A percentile compares a stretch with the other conserved stretches of the same genome.
Evolutionary conservation across 2,797 vertebrate species (phyloP).

Genomic region (Enteromius trimaculatus): DNA sequence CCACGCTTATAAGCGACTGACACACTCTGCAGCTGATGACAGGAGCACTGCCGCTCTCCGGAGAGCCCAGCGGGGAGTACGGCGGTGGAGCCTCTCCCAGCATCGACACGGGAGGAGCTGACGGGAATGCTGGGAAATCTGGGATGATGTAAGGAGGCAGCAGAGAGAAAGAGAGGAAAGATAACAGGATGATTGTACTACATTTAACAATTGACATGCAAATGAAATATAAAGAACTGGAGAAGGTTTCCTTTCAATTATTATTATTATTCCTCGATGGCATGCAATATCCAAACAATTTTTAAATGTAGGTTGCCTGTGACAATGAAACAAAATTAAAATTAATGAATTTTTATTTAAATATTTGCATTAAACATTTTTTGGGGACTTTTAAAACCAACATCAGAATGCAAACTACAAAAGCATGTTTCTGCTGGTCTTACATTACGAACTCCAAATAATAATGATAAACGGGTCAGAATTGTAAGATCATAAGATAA

Average conservation of each 20-base stretch:
- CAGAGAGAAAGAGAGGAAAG: not conserved
- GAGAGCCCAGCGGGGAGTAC: conserved; percentile 84
- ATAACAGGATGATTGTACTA: not conserved
- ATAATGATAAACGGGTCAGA: not conserved
- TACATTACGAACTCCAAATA: not conserved
- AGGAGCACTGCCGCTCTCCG: conserved; percentile 81
- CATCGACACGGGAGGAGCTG: conserved; percentile 67
- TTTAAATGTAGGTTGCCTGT: no score
- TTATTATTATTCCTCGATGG: not conserved
- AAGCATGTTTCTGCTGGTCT: not conserved
- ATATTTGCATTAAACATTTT: not conserved
- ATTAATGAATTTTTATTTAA: not conserved
- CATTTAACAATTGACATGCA: not conserved
- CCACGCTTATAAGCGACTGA: conserved; percentile 85
- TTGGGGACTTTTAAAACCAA: not conserved
- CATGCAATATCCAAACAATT: not conserved
- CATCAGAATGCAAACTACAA: not conserved
- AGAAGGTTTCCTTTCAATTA: not conserved
- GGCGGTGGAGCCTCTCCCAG: conserved; percentile 79
- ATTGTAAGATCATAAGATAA: not conserved
- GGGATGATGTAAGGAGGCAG: not conserved
- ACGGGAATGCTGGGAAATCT: conserved; percentile 77
- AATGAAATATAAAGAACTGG: not conserved
- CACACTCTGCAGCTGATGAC: conserved; percentile 88
- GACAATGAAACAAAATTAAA: not conserved